These are phyloP conservation scores for Rachycentron canadum DNA, from an alignment of 2,797 vertebrate species.

Conservation along the genomic window DNA sequence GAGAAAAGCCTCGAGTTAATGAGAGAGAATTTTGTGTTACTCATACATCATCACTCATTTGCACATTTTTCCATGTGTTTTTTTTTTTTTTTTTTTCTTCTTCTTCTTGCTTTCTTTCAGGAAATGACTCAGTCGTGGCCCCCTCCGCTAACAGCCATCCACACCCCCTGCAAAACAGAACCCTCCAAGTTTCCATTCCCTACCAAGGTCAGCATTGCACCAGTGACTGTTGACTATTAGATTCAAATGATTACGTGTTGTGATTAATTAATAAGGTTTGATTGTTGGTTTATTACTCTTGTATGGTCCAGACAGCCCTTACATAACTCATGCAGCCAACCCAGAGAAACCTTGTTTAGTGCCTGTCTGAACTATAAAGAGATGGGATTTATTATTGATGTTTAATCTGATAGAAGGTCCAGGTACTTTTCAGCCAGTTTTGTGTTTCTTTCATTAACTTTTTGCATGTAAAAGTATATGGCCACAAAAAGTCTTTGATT, in stretches of 20 bases:
- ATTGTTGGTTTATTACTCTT: conserved; percentile 12
- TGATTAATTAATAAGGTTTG: conserved; percentile 3
- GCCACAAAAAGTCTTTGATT: not conserved
- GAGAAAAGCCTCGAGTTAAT: conserved; percentile 13
- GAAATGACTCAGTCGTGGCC: conserved; percentile 99
- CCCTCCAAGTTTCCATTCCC: conserved; percentile 99
- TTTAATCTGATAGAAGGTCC: not conserved
- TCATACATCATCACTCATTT: conserved; percentile 36
- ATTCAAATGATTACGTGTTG: conserved; percentile 22
- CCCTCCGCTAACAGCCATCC: conserved; percentile 97
- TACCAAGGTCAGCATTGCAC: conserved; percentile 91
- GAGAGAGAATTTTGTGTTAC: conserved; percentile 23
- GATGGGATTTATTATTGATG: not conserved
- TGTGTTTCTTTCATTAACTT: not conserved
- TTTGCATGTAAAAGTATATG: not conserved
- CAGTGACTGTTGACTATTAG: conserved; percentile 11
- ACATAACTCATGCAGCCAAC: not conserved
- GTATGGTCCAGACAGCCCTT: not conserved
- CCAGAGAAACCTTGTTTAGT: not conserved
- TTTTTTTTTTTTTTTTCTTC: not conserved
- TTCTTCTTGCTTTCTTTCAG: conserved; percentile 75
- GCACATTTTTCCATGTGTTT: conserved; percentile 22
- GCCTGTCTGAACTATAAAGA: not conserved
- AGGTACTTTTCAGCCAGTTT: not conserved
- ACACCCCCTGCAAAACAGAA: conserved; percentile 99